These are phyloP conservation scores for Micropoecilia bifurca DNA, from an alignment of 2,797 vertebrate species.

Conservation along the genomic window DNA sequence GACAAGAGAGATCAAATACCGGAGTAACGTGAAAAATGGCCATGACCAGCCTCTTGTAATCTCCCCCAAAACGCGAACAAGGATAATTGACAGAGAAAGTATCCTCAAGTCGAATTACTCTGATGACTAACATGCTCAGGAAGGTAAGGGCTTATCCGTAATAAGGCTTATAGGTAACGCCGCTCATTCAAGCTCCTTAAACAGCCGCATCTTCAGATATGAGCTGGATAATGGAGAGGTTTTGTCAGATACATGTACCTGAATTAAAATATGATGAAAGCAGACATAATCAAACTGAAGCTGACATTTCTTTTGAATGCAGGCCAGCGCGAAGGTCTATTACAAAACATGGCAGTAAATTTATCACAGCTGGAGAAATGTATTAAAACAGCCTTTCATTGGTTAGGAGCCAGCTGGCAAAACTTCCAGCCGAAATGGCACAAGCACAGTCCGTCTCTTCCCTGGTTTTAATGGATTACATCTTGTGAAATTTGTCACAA, in stretches of 20 bases:
- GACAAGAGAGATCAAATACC: slow-evolving; percentile 14
- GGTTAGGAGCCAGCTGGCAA: slow-evolving; percentile 52
- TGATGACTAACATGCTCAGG: slow-evolving; percentile 54
- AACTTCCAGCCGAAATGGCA: slow-evolving; percentile 37
- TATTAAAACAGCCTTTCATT: slow-evolving; percentile 38
- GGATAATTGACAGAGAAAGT: slow-evolving; percentile 47
- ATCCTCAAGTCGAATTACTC: slow-evolving; percentile 50
- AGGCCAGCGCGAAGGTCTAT: slow-evolving; percentile 25
- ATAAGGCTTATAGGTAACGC: slow-evolving; percentile 61
- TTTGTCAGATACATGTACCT: slow-evolving; percentile 39
- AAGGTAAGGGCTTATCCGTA: slow-evolving; percentile 62
- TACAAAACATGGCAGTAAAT: slow-evolving; percentile 36
- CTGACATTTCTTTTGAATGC: slow-evolving; percentile 26
- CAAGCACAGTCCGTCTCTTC: slow-evolving; percentile 38
- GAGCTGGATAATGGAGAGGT: slow-evolving; percentile 53
- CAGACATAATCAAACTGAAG: slow-evolving; percentile 51
- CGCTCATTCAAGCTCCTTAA: slow-evolving; percentile 54
- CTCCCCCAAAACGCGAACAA: slow-evolving; percentile 38
- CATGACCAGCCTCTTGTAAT: slow-evolving; percentile 48
- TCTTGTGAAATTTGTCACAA: slow-evolving; percentile 33
- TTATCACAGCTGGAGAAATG: slow-evolving; percentile 30
- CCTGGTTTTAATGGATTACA: slow-evolving; percentile 37
- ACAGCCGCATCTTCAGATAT: slow-evolving; percentile 55
- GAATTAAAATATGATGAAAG: slow-evolving; percentile 56
- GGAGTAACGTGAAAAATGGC: slow-evolving; percentile 33